Evolutionary conservation across 2,888 invertebrate genomes (phyloP), one percentile per base, ranked within the genome.

Genomic region (Drosophila anomalata): DNA sequence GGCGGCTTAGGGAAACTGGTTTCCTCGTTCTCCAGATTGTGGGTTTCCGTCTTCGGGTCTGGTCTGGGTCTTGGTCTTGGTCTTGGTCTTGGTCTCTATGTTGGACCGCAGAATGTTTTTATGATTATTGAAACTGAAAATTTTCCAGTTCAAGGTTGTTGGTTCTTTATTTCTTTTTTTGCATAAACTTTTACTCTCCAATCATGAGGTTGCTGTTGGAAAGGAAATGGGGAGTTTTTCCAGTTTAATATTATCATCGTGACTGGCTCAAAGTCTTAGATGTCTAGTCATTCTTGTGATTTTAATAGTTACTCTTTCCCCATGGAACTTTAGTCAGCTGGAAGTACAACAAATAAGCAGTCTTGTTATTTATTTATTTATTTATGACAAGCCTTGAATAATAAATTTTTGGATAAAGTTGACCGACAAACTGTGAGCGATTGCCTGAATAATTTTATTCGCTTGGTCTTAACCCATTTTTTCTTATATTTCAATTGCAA

Each of bases 101-200:
- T 62, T 29, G 29, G 44, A 46, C 63, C 63, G 44, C 62, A 61
- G 59, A 48, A 50, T 60, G 47, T 42, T 62, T 61, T 51, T 63
- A 65, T 65, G 65, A 65, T 65, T 53, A 63, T 53, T 65, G 63
- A 63, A 63, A 63, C 17, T 62, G 63, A 65, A 65, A 65, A 57
- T 51, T 51, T 67, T 67, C 58, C 67, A 67, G 67, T 67, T 67
- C 67, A 67, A 67, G 67, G 67, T 67, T 67, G 50, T 44, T 9
- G 9, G 26, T 57, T 57, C 66, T 66, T 66, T 66, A 66, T 44
- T 57, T 57, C 66, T 57, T 66, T 56, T 58, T 66, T 67, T 66
- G 67, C 56, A 57, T 57, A 57, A 20, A 51, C 67, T 67, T 57
- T 67, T 57, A 44, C 57, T 67, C 42, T 52, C 20, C 1, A 42